A percentile compares a stretch with the other conserved stretches of the same genome.
Evolutionary conservation across 2,113 vertebrate species (phyloP).

Genomic region (Ictalurus furcatus): DNA sequence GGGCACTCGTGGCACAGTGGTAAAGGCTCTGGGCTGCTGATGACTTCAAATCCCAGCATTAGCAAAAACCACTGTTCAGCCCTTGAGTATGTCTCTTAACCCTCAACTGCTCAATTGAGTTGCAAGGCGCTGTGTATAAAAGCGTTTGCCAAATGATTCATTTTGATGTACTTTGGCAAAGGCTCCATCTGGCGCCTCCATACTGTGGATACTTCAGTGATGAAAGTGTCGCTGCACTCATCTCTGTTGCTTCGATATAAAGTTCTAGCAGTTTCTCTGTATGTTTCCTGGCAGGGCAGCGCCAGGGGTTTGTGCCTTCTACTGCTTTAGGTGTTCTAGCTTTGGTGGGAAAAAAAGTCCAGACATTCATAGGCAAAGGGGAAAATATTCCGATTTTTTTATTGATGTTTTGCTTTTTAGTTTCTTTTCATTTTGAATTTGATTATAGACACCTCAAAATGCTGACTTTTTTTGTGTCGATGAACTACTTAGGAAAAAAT

Average conservation of each 20-base stretch:
- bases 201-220: background rate
- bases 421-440: conserved; percentile 24
- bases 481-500: background rate
- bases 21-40: background rate
- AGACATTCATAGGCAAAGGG: background rate
- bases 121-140: conserved; percentile 23
- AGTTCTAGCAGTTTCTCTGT: conserved; percentile 20
- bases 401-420: conserved; percentile 18
- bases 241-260: background rate
- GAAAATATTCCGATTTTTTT: background rate
- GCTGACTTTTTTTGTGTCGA: background rate
- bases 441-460: conserved; percentile 15
- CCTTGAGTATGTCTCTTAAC: background rate
- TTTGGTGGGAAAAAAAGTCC: conserved; percentile 6
- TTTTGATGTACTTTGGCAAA: background rate
- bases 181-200: background rate
- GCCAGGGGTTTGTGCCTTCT: conserved; percentile 72
- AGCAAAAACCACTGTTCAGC: background rate
- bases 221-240: conserved; percentile 20
- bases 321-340: conserved; percentile 38
- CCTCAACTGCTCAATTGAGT: background rate
- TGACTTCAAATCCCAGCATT: background rate
- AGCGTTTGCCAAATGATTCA: background rate
- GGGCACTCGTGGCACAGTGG: too few species aligned
- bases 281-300: conserved; percentile 2